Base-by-base conservation (phyloP, 1,140 invertebrate species). In the Contarinia nasturtii region DNA sequence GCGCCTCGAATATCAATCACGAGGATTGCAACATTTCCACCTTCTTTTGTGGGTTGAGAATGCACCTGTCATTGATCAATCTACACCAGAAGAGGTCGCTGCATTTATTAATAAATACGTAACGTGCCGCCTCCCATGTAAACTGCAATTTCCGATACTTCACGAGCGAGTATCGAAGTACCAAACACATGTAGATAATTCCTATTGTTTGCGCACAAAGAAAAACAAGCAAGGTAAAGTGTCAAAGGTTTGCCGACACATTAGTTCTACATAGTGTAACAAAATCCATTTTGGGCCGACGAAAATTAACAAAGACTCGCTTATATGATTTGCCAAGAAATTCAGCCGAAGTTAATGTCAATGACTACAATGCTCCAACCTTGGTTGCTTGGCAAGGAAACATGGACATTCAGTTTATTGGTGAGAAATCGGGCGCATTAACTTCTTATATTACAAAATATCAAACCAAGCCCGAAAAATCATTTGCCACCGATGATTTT, bases 331-430 rank as follows among this genome's bases (percentile, higher is more conserved):
- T 40, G 17, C 37, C 14, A 4, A n/a, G 37, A 15, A 40, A n/a
- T 40, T 3, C 14, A 14, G 37, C 37, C 37, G 37, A 40, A 40
- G 46, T 7, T 4, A 48, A 40, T n/a, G 56, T 57, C 19, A 62
- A 64, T 52, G 60, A 63, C 53, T 63, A 60, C 48, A 62, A 62
- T 53, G 56, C 58, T 36, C 49, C 52, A 14, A 48, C 62, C 21
- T 38, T 60, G 4, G 20, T 52, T 2, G 55, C 50, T 27, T 60
- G 57, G 56, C 52, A 59, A 50, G 60, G 57, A 8, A 61, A 61
- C 49, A 60, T 54, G 48, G 60, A 64, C 46, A 57, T 61, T 19
- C 58, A 60, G 53, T 60, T 52, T 54, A 49, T 63, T 43, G 56
- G 57, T 1, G 57, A 60, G 52, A 55, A 58, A 53, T 56, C 55